Evolutionary conservation across 2,113 vertebrate genomes (phyloP).

Genomic region (Carollia perspicillata): DNA sequence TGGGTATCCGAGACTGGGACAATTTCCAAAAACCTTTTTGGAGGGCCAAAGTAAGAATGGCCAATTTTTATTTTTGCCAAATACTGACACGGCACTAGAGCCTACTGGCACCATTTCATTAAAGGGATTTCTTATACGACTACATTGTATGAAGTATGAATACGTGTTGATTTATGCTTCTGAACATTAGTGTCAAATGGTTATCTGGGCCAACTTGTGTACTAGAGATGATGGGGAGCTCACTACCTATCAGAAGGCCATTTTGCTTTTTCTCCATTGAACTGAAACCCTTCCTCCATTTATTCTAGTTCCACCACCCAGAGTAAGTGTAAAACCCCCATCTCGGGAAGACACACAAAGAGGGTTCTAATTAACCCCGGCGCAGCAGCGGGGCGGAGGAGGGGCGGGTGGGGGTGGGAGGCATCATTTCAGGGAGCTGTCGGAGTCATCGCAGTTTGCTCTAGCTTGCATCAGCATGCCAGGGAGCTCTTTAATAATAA

Average conservation of each 20-base stretch:
- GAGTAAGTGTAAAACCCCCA: background rate
- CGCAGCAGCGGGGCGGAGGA: background rate
- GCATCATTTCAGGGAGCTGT: background rate
- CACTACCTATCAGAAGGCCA: background rate
- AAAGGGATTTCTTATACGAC: background rate
- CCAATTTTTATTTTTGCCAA: background rate
- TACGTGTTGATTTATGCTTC: background rate
- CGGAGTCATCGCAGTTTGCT: background rate
- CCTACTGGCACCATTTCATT: background rate
- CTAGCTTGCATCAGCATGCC: conserved; percentile 20
- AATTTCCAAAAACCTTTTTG: background rate
- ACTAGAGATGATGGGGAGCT: background rate
- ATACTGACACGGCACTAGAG: background rate
- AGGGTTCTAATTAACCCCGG: conserved; percentile 38
- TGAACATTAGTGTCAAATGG: background rate
- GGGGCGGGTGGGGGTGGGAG: background rate
- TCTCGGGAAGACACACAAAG: conserved; percentile 39
- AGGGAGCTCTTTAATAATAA: conserved; percentile 10
- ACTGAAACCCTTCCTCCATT: background rate
- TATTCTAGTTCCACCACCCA: background rate
- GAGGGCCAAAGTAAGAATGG: background rate
- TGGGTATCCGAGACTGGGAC: background rate
- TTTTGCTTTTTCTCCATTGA: conserved; percentile 11
- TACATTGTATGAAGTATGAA: background rate
- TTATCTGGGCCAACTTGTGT: background rate